A percentile compares a stretch with the other conserved stretches of the same genome.
Evolutionary conservation across 2,113 vertebrate genomes (phyloP).

Genomic region (Lethenteron camtschaticum): DNA sequence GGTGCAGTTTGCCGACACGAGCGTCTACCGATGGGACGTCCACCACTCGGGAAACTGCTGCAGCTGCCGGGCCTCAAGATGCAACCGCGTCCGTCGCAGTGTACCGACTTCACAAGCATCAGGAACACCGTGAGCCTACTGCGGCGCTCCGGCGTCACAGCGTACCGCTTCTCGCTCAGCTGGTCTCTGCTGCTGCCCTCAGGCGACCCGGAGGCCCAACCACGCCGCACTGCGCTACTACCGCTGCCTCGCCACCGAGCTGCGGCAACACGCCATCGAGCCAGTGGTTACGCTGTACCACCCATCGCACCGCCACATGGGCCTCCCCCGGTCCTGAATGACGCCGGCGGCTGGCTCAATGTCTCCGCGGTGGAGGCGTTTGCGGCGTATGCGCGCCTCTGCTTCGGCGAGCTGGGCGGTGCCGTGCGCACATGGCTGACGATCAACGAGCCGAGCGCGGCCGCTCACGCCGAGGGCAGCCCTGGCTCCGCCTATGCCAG

Average conservation of each 20-base stretch:
- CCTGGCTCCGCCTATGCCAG: constrained; percentile 11
- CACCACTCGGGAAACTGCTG: constrained; percentile 39
- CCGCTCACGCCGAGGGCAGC: neutral
- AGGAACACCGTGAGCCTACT: constrained; percentile 40
- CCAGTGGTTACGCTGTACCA: constrained; percentile 54
- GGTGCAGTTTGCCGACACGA: constrained; percentile 58
- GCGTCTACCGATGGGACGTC: constrained; percentile 67
- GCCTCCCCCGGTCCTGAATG: constrained; percentile 36
- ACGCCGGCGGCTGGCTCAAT: constrained; percentile 55
- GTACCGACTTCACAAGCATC: constrained; percentile 60
- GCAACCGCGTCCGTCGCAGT: constrained; percentile 41
- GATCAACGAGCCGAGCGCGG: constrained; percentile 59
- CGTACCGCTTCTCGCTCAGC: constrained; percentile 70
- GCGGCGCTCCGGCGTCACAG: constrained; percentile 36
- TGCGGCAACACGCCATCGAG: constrained; percentile 29
- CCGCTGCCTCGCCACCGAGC: constrained; percentile 46
- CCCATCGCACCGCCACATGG: constrained; percentile 38
- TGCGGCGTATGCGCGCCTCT: constrained; percentile 41
- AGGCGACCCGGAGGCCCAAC: constrained; percentile 33
- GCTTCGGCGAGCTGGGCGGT: constrained; percentile 50
- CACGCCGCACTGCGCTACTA: constrained; percentile 53
- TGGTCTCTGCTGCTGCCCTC: constrained; percentile 63
- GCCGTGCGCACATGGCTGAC: constrained; percentile 72
- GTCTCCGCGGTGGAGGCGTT: constrained; percentile 37
- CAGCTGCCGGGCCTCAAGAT: constrained; percentile 40